Conservation (phyloP, 2,113 vertebrate genomes). For the Lagopus muta region DNA sequence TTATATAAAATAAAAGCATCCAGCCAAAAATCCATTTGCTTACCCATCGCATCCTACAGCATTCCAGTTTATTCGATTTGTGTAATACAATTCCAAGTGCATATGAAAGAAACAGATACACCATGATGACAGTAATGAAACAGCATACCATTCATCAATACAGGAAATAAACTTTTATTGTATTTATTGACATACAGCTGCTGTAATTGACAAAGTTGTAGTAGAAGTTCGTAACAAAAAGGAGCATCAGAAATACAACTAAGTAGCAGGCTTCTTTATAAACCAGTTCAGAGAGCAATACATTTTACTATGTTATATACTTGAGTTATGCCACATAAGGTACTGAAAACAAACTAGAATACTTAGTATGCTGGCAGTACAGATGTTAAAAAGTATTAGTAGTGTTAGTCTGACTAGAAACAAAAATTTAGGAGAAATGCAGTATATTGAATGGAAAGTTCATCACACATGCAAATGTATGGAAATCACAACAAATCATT, state of each 20-base stretch:
- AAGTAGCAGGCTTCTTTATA: not conserved
- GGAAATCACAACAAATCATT: not conserved
- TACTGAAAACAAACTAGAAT: not conserved
- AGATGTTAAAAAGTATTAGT: not conserved
- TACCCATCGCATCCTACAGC: not conserved
- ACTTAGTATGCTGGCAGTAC: not conserved
- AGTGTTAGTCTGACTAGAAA: not conserved
- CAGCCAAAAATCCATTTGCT: not conserved
- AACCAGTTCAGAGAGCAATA: not conserved
- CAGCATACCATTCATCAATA: conserved; percentile 30
- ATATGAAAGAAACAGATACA: conserved; percentile 31
- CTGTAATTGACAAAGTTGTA: conserved; percentile 21
- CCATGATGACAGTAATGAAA: conserved; percentile 58
- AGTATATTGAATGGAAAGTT: not conserved
- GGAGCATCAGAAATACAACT: not conserved
- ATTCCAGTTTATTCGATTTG: conserved; percentile 19
- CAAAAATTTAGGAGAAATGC: not conserved
- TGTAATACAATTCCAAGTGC: conserved; percentile 30
- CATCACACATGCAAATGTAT: not conserved
- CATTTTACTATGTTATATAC: conserved; percentile 9
- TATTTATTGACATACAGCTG: conserved; percentile 23
- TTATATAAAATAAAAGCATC: conserved; percentile 21
- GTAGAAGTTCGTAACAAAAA: conserved; percentile 18
- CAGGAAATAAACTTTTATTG: conserved; percentile 45
- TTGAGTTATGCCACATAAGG: not conserved